phyloP scores from a whole-genome alignment of 2,797 vertebrate species.

The Hemitrygon akajei region DNA sequence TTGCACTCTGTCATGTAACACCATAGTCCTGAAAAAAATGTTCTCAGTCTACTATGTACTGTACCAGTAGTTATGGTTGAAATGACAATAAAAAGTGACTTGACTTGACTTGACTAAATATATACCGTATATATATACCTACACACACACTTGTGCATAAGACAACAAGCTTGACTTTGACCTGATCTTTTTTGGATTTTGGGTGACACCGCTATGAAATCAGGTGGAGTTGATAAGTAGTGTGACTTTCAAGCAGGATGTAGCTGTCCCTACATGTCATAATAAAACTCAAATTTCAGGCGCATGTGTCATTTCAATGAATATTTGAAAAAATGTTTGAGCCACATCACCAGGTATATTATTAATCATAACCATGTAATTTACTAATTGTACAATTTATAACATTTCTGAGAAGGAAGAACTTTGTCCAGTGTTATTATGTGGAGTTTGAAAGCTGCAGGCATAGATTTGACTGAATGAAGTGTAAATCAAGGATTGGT shows the following conservation, averaged over 20 bases:
- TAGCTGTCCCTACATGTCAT: background rate
- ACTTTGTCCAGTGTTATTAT: background rate
- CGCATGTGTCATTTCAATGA: background rate
- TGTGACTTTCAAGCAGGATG: no score
- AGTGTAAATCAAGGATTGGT: background rate
- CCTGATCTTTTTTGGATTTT: background rate
- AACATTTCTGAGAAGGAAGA: background rate
- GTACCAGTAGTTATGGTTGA: no score
- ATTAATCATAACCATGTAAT: background rate
- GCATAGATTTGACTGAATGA: background rate
- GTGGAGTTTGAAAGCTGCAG: background rate
- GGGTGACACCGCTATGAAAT: no score
- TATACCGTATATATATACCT: no score
- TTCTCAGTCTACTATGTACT: no score
- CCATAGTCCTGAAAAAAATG: no score
- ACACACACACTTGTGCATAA: no score
- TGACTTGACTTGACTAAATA: no score
- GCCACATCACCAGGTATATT: no score
- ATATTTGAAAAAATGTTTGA: background rate
- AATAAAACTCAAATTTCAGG: background rate
- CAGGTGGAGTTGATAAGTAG: background rate
- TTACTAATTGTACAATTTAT: background rate
- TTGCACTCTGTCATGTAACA: no score
- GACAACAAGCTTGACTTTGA: background rate
- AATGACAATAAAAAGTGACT: no score